These are phyloP conservation scores for Phenganax subtilis DNA, from an alignment of 92 coral and sea anemone genomes.

Conservation along the genomic window DNA sequence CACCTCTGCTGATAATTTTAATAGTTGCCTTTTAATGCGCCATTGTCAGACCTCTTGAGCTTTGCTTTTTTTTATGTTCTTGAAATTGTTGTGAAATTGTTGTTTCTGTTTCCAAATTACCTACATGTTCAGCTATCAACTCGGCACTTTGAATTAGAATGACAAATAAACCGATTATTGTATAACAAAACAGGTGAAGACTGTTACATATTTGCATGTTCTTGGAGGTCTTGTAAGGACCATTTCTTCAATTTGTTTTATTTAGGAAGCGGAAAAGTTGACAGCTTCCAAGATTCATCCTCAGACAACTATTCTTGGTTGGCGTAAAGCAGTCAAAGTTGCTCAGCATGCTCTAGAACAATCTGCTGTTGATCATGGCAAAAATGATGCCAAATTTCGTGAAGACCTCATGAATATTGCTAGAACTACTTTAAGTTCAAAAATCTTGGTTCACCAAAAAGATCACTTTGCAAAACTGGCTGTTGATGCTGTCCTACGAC, in stretches of 20 bases:
- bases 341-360: constrained; percentile 80
- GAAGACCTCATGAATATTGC: constrained; percentile 98
- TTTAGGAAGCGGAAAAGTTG: constrained; percentile 93
- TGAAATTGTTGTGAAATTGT: no score
- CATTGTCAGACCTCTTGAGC: no score
- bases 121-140: no score
- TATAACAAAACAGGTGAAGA: no score
- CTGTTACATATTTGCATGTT: background rate
- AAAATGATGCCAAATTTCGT: constrained; percentile 65
- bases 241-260: background rate
- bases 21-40: no score
- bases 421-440: constrained; percentile 92
- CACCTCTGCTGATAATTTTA: no score
- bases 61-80: no score
- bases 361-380: constrained; percentile 82
- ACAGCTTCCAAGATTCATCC: constrained; percentile 84
- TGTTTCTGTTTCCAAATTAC: no score
- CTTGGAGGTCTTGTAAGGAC: background rate
- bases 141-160: no score
- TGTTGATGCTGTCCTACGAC: constrained; percentile 89
- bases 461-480: constrained; percentile 95
- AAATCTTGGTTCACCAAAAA: constrained; percentile 86
- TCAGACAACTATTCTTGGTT: constrained; percentile 87
- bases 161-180: no score
- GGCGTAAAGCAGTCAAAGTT: constrained; percentile 86